Percentiles rank a stretch among this genome's conserved stretches.
Evolutionary conservation across 2,888 invertebrate genomes (phyloP).

Genomic region (Pseudococcus viburni): DNA sequence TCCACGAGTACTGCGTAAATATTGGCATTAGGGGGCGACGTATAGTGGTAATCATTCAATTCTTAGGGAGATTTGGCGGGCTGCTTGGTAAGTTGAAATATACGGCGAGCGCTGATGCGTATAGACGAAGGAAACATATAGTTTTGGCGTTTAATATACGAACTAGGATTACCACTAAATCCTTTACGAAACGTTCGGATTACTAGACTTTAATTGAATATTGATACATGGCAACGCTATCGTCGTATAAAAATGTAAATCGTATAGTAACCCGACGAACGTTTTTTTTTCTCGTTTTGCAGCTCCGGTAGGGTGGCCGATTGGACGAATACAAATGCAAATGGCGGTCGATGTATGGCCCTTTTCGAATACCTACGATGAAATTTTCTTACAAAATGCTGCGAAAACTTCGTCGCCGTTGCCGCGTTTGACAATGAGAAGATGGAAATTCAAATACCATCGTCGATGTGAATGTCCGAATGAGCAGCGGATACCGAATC

Average conservation of each 20-base stretch:
- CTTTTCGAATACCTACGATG: not conserved
- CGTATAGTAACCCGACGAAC: slow-evolving; percentile 15
- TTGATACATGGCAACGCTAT: slow-evolving; percentile 24
- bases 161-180: slow-evolving; percentile 48
- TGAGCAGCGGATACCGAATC: slow-evolving; percentile 38
- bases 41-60: slow-evolving; percentile 43
- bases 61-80: slow-evolving; percentile 26
- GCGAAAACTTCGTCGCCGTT: not conserved
- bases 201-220: slow-evolving; percentile 60
- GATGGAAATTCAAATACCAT: slow-evolving; percentile 44
- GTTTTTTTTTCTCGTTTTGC: slow-evolving; percentile 9
- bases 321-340: slow-evolving; percentile 16
- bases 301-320: not conserved
- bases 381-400: not conserved
- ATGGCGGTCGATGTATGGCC: slow-evolving; percentile 22
- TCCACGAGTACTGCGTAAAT: slow-evolving; percentile 25
- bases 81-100: not conserved
- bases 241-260: slow-evolving; percentile 38
- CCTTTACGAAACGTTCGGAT: slow-evolving; percentile 52
- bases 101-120: slow-evolving; percentile 20
- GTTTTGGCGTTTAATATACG: slow-evolving; percentile 45
- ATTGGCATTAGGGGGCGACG: slow-evolving; percentile 36
- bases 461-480: slow-evolving; percentile 58
- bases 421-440: not conserved
- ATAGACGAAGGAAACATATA: slow-evolving; percentile 32